These are phyloP conservation scores for Parauchenoglanis ngamensis DNA, from an alignment of 2,797 vertebrate genomes.

Conservation along the genomic window DNA sequence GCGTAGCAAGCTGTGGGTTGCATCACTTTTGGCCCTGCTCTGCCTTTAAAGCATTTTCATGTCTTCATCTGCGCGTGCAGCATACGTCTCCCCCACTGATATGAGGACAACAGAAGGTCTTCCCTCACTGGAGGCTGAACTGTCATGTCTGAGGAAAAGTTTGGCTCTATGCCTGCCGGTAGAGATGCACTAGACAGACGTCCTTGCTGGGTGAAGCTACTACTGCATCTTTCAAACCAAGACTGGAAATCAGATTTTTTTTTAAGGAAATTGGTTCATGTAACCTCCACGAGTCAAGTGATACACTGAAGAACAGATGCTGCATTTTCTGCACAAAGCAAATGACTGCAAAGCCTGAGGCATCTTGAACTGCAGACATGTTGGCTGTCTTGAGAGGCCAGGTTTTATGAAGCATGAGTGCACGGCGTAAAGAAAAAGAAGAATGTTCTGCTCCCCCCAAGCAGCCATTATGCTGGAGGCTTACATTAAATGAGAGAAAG, in stretches of 20 bases:
- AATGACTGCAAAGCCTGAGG: slow-evolving; percentile 60
- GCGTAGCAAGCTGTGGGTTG: slow-evolving; percentile 28
- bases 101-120: slow-evolving; percentile 65
- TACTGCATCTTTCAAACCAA: slow-evolving; percentile 54
- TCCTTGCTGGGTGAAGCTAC: slow-evolving; percentile 57
- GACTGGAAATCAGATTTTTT: slow-evolving; percentile 43
- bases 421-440: slow-evolving; percentile 39
- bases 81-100: slow-evolving; percentile 61
- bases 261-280: slow-evolving; percentile 44
- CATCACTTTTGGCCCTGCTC: slow-evolving; percentile 36
- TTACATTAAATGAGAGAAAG: slow-evolving; percentile 46
- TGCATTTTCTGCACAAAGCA: slow-evolving; percentile 61
- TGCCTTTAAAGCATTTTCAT: slow-evolving; percentile 56
- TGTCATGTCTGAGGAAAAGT: slow-evolving; percentile 67
- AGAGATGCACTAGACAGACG: slow-evolving; percentile 63
- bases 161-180: slow-evolving; percentile 64
- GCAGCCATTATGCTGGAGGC: slow-evolving; percentile 51
- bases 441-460: slow-evolving; percentile 17
- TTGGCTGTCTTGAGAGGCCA: slow-evolving; percentile 61
- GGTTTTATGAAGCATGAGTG: slow-evolving; percentile 49
- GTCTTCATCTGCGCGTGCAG: slow-evolving; percentile 57
- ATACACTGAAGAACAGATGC: slow-evolving; percentile 69
- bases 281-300: slow-evolving; percentile 57
- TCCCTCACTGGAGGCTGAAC: slow-evolving; percentile 64
- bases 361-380: slow-evolving; percentile 53